phyloP scores from a whole-genome alignment of 2,113 vertebrate genomes.

The Stegastes partitus region DNA sequence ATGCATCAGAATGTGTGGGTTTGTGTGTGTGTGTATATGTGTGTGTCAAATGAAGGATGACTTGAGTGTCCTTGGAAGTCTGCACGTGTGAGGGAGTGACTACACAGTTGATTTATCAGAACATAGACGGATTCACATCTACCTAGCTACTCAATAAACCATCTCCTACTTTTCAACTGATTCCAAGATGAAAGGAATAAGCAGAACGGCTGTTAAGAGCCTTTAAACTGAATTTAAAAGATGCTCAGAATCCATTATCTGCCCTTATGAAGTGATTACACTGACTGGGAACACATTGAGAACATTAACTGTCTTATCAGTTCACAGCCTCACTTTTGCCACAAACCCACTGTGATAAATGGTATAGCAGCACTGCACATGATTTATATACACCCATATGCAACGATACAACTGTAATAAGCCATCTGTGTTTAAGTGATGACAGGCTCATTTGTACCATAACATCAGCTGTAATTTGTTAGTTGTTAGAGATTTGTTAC shows the following conservation, averaged over 20 bases:
- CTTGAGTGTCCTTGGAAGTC: slow-evolving; percentile 19
- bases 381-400: neutral
- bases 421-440: slow-evolving; percentile 9
- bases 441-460: slow-evolving; percentile 17
- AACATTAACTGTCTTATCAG: neutral
- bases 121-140: neutral
- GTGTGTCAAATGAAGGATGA: slow-evolving; percentile 5
- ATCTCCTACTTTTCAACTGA: neutral
- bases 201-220: neutral
- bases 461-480: slow-evolving; percentile 29
- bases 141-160: neutral
- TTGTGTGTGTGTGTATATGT: neutral
- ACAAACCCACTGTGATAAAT: neutral
- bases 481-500: slow-evolving; percentile 58
- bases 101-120: neutral
- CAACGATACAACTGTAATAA: slow-evolving; percentile 2
- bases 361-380: neutral
- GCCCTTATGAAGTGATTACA: neutral
- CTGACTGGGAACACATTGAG: neutral
- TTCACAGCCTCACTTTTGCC: neutral
- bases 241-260: slow-evolving; percentile 11
- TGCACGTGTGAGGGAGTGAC: neutral
- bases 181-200: neutral
- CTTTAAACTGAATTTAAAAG: slow-evolving; percentile 13
- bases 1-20: neutral